Evolutionary conservation across 2,113 vertebrate species (phyloP).

Genomic region (Dendrocopos noguchii): DNA sequence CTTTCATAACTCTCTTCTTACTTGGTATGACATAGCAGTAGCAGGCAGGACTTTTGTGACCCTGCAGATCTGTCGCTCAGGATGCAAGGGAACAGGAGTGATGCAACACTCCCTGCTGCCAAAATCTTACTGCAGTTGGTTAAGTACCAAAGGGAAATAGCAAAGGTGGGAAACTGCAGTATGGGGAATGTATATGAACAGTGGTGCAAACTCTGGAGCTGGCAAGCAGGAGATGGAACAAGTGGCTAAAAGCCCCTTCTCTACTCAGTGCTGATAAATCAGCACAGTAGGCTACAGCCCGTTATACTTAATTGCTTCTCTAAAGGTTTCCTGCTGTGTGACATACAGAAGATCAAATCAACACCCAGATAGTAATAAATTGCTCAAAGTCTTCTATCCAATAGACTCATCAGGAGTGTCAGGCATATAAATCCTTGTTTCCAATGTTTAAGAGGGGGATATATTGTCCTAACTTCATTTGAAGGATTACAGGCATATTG

Average conservation of each 20-base stretch:
- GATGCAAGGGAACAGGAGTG: background rate
- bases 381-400: background rate
- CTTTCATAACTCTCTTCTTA: background rate
- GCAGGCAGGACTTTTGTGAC: background rate
- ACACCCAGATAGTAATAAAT: background rate
- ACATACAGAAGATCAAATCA: background rate
- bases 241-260: background rate
- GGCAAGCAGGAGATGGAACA: background rate
- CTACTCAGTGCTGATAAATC: background rate
- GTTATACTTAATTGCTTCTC: background rate
- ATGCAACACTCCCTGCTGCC: background rate
- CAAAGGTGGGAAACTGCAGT: background rate
- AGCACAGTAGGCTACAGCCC: background rate
- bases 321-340: background rate
- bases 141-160: background rate
- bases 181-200: background rate
- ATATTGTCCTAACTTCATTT: background rate
- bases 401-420: background rate
- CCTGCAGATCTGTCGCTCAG: background rate
- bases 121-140: rapidly evolving
- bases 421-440: background rate
- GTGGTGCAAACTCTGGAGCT: background rate
- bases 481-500: background rate
- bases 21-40: background rate
- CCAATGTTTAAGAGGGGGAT: background rate